Percentiles rank a stretch among this genome's conserved stretches.
These are phyloP conservation scores for Drosophila hamatofila DNA, from an alignment of 2,888 invertebrate genomes.

Conservation along the genomic window DNA sequence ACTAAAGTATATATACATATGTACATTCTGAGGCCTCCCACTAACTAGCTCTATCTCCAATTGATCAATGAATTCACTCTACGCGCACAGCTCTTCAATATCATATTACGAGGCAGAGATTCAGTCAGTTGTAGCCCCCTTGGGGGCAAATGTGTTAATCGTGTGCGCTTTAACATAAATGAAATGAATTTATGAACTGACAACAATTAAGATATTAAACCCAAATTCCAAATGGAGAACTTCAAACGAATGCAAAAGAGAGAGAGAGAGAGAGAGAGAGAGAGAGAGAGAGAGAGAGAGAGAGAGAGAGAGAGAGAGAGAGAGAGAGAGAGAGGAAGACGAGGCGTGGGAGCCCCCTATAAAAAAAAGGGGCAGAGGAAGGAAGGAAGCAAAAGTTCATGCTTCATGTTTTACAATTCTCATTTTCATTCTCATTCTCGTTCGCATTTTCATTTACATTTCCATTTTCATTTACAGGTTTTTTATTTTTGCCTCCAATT, in stretches of 20 bases:
- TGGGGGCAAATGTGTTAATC: neutral
- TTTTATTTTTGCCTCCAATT: conserved; percentile 34
- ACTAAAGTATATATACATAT: too few species aligned
- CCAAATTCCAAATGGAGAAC: conserved; percentile 31
- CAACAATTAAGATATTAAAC: conserved; percentile 9
- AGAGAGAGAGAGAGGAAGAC: too few species aligned
- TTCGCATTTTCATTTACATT: conserved; percentile 9
- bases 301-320: too few species aligned
- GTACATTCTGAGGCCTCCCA: too few species aligned
- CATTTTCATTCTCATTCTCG: conserved; percentile 14
- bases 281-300: too few species aligned
- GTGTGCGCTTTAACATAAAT: conserved; percentile 38
- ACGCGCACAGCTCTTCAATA: neutral
- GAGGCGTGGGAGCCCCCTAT: neutral
- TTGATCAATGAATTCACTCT: neutral
- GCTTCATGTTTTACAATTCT: conserved; percentile 29
- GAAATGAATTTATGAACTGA: conserved; percentile 40
- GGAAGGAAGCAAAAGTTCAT: conserved; percentile 38
- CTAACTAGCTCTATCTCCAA: neutral
- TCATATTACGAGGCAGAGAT: neutral
- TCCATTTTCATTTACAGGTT: conserved; percentile 24
- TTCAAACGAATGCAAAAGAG: conserved; percentile 35
- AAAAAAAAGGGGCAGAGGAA: neutral
- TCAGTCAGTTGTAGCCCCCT: neutral
- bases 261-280: too few species aligned